phyloP scores from a whole-genome alignment of 2,797 vertebrate genomes.

The Aulostomus chinensis region DNA sequence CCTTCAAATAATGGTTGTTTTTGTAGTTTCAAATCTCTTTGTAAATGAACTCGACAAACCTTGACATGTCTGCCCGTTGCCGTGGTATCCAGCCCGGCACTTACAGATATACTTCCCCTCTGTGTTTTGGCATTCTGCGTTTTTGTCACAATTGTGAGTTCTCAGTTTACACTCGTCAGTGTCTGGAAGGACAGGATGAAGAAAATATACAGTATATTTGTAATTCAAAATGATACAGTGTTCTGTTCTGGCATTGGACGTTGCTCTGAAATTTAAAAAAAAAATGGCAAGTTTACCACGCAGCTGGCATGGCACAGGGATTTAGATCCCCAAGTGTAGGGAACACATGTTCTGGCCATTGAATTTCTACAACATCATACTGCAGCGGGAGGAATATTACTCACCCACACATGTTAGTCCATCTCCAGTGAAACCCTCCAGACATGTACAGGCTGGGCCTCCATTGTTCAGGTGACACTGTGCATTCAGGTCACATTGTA shows the following conservation, averaged over 20 bases:
- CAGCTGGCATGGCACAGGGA: too few species aligned
- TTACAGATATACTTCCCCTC: conserved; percentile 77
- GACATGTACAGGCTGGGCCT: conserved; percentile 80
- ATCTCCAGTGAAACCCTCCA: conserved; percentile 83
- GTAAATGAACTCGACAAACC: conserved; percentile 56
- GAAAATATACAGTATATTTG: background rate
- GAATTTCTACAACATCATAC: too few species aligned
- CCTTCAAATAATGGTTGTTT: too few species aligned
- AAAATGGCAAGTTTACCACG: too few species aligned
- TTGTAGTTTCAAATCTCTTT: background rate
- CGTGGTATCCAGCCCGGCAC: conserved; percentile 58
- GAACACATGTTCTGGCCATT: too few species aligned
- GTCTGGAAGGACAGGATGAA: conserved; percentile 65
- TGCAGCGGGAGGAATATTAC: conserved; percentile 9
- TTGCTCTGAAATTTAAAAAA: too few species aligned
- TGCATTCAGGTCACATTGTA: conserved; percentile 80
- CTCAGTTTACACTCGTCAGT: conserved; percentile 80
- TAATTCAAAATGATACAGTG: too few species aligned
- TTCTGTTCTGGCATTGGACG: too few species aligned
- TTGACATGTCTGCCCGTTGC: conserved; percentile 61
- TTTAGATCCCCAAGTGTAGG: too few species aligned
- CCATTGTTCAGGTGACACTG: conserved; percentile 77
- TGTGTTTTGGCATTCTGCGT: conserved; percentile 77
- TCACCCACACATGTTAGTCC: conserved; percentile 86
- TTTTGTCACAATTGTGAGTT: conserved; percentile 75